phyloP scores from a whole-genome alignment of 2,888 invertebrate genomes.

The Zaprionus obscuricornis region DNA sequence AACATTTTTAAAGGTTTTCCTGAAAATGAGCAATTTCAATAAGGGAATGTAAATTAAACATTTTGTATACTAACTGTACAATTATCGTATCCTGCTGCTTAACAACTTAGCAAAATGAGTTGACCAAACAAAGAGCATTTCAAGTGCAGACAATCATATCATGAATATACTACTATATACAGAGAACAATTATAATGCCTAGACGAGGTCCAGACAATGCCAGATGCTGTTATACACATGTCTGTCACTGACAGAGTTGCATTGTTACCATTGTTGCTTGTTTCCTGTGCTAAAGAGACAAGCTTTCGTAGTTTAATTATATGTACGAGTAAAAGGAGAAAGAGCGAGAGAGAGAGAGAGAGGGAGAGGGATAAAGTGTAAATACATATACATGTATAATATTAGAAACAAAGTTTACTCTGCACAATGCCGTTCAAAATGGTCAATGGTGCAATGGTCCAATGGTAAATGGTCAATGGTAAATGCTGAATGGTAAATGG shows the following conservation, averaged over 20 bases:
- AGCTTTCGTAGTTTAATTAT: neutral
- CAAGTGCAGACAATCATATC: conserved; percentile 31
- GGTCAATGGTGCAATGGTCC: too few species aligned
- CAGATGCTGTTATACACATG: conserved; percentile 45
- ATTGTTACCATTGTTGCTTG: conserved; percentile 28
- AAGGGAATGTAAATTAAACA: too few species aligned
- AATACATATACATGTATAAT: neutral
- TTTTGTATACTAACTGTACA: too few species aligned
- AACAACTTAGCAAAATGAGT: too few species aligned
- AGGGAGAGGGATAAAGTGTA: neutral
- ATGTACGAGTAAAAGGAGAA: neutral
- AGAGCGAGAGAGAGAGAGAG: neutral
- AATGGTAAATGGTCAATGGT: too few species aligned
- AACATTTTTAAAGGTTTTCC: too few species aligned
- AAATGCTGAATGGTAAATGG: too few species aligned
- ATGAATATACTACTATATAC: conserved; percentile 21
- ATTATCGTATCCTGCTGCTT: too few species aligned
- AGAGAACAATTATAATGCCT: conserved; percentile 39
- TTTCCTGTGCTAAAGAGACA: neutral
- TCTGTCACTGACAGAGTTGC: conserved; percentile 32
- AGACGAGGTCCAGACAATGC: conserved; percentile 65
- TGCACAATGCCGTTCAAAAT: too few species aligned
- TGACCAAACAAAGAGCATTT: conserved; percentile 48
- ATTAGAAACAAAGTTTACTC: too few species aligned
- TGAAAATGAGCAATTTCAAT: too few species aligned